phyloP scores from a whole-genome alignment of 2,888 invertebrate species.

The Hypsopygia costalis region DNA sequence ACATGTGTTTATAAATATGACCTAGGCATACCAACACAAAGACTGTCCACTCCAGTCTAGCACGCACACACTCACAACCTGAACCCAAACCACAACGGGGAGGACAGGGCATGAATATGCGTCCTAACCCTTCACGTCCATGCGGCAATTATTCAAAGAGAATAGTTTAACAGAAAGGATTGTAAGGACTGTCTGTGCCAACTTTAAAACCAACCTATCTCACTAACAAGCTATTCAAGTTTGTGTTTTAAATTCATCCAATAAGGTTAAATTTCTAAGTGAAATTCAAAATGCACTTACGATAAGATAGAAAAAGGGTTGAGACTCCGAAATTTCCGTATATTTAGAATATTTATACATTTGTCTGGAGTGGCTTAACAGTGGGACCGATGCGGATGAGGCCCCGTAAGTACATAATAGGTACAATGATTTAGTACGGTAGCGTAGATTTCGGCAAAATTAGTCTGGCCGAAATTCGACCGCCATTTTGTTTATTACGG shows the following conservation, averaged over 20 bases:
- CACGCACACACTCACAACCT: conserved; percentile 17
- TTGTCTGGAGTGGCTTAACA: conserved; percentile 54
- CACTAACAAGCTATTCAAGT: conserved; percentile 12
- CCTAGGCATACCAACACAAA: conserved; percentile 4
- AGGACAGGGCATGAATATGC: conserved; percentile 72
- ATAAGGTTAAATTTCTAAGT: conserved; percentile 21
- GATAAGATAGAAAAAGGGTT: background rate
- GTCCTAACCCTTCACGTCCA: conserved; percentile 78
- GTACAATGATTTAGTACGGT: conserved; percentile 73
- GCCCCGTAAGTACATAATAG: conserved; percentile 65
- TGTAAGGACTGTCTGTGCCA: conserved; percentile 49
- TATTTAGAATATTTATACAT: conserved; percentile 78
- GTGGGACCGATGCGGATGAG: conserved; percentile 65
- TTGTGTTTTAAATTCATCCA: conserved; percentile 8
- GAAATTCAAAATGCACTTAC: background rate
- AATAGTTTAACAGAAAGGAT: conserved; percentile 81
- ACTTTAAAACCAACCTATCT: conserved; percentile 26
- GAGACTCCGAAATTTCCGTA: conserved; percentile 59
- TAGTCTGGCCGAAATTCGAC: conserved; percentile 59
- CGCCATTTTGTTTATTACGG: conserved; percentile 50
- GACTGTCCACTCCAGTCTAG: conserved; percentile 41
- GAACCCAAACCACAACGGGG: conserved; percentile 63
- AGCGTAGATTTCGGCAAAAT: conserved; percentile 69
- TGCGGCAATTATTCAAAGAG: conserved; percentile 81
- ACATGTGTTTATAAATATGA: too few species aligned